A percentile compares a stretch with the other conserved stretches of the same genome.
Evolutionary conservation across 1,140 invertebrate species (phyloP).

Genomic region (Coptotermes formosanus): DNA sequence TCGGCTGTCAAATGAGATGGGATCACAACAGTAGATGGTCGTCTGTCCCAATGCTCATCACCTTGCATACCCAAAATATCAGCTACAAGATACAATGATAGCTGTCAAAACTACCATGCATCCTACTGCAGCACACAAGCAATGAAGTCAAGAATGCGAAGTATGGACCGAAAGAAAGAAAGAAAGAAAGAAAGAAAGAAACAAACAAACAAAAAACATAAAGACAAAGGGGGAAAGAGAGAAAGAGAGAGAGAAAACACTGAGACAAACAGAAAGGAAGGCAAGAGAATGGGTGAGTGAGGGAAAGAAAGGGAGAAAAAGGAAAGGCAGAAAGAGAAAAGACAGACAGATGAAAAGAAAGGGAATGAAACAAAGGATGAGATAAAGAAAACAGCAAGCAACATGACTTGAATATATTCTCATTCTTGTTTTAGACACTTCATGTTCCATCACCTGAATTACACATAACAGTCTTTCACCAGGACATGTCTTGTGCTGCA

Average conservation of each 20-base stretch:
- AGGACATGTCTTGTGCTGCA: no score
- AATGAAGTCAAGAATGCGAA: background rate
- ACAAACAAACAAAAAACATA: no score
- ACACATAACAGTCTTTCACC: no score
- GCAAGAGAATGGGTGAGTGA: background rate
- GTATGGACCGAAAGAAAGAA: background rate
- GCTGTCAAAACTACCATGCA: constrained; percentile 50
- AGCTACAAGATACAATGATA: constrained; percentile 21
- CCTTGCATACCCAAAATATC: constrained; percentile 76
- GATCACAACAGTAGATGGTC: background rate
- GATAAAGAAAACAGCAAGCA: no score
- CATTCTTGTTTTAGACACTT: no score
- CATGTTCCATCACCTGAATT: no score
- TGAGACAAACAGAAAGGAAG: background rate
- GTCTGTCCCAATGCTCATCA: constrained; percentile 29
- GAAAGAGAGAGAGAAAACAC: no score
- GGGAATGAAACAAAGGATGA: no score
- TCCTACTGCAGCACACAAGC: background rate
- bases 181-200: background rate
- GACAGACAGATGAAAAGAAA: no score
- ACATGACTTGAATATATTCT: no score
- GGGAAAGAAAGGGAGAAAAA: background rate
- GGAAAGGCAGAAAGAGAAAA: background rate
- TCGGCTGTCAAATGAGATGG: background rate
- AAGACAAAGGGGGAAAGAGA: no score